These are phyloP conservation scores for Tinamus major DNA, from an alignment of 2,797 vertebrate species.

Conservation along the genomic window DNA sequence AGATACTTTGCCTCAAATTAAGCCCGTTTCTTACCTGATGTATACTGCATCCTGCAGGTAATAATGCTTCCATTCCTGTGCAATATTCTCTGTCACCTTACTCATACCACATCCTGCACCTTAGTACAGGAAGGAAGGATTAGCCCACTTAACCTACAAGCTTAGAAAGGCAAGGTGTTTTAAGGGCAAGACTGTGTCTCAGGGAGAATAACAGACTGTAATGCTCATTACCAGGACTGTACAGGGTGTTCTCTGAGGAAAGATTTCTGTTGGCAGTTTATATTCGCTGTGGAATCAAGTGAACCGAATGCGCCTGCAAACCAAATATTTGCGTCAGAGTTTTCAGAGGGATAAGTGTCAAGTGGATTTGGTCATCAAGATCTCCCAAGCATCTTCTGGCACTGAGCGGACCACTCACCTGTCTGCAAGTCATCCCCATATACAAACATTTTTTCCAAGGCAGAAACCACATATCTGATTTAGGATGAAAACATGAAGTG, in stretches of 20 bases:
- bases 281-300: rapidly evolving
- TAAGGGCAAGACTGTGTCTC: constrained; percentile 44
- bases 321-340: background rate
- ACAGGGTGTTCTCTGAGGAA: background rate
- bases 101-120: constrained; percentile 7
- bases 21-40: background rate
- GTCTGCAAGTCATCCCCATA: background rate
- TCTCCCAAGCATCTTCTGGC: background rate
- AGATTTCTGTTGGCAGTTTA: background rate
- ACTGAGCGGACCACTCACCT: background rate
- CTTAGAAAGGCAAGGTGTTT: constrained; percentile 48
- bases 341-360: too few species aligned
- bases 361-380: background rate
- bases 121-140: constrained; percentile 55
- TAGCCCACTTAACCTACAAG: constrained; percentile 60
- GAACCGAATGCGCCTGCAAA: background rate
- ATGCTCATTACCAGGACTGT: constrained; percentile 29
- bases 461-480: background rate
- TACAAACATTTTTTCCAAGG: background rate
- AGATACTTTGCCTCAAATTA: background rate
- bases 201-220: background rate
- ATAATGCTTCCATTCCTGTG: background rate
- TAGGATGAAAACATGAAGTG: background rate
- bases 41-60: background rate
- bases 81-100: background rate